Evolutionary conservation across 2,113 vertebrate species (phyloP), one percentile per base, ranked within the genome.

Genomic region (Psittacula cyanocephala): DNA sequence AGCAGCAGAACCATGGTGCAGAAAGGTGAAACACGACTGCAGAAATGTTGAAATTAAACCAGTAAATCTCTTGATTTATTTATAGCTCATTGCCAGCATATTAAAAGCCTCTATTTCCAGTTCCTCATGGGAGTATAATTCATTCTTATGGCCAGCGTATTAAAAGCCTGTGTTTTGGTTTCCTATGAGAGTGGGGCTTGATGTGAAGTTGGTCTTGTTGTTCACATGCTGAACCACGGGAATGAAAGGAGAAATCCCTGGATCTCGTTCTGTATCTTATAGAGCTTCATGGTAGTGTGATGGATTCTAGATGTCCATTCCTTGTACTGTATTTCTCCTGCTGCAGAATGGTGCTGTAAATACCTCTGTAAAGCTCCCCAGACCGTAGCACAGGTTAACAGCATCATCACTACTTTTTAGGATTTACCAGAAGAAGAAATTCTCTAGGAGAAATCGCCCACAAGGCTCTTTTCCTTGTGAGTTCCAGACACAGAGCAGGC

Each of bases 211-310:
- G 69, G n/a, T 47, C 49, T 41, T 76, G 50, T 81, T 47, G 11
- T 53, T 47, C 23, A 3, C 0, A 6, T 20, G 24, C 44, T 77
- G 81, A 87, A 15, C 33, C 29, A 5, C 6, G 9, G 78, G 57
- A 62, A 18, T 7, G 41, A 23, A 77, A 5, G 27, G 27, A 19
- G 33, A 68, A 77, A 13, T 76, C 41, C 23, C 46, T 33, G 62
- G 33, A 6, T 68, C 52, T 47, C 3, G 0, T 37, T 53, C 57
- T 57, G 31, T 9, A 0, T 46, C 63, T 68, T 31, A 2, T 4
- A 59, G 47, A 11, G 12, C 47, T 46, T 29, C 13, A 0, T 7
- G 44, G 71, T 13, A 25, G 11, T 39, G 5, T 5, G 2, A 0
- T 10, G 39, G 33, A 25, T 5, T 78, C 65, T 15, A 6, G 62